Evolutionary conservation across 2,888 invertebrate species (phyloP).

Genomic region (Zygogramma bicolorata): DNA sequence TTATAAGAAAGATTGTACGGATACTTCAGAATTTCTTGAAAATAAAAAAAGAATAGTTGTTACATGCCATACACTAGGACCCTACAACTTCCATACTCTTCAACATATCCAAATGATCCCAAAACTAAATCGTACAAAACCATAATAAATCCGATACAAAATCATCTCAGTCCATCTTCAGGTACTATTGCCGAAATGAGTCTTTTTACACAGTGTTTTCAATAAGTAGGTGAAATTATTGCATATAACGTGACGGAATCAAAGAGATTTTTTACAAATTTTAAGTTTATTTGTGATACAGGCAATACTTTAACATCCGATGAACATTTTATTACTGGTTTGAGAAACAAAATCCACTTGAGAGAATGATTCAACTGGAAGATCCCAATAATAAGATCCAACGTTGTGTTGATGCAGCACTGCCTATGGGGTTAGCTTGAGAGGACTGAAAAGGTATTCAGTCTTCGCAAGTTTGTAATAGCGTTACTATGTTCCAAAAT

Average conservation of each 20-base stretch:
- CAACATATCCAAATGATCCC: too few relatives aligned
- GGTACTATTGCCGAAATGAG: conserved; percentile 6
- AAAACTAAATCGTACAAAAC: too few relatives aligned
- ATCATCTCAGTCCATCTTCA: neutral
- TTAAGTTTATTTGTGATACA: neutral
- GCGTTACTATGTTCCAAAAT: neutral
- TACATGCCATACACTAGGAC: neutral
- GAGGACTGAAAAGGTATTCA: neutral
- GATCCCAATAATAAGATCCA: neutral
- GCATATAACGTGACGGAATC: neutral
- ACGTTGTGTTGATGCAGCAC: neutral
- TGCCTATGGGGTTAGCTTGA: neutral
- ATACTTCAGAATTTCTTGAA: too few relatives aligned
- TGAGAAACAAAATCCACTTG: neutral
- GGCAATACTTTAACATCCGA: neutral
- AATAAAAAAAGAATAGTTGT: neutral
- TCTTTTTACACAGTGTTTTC: conserved; percentile 1
- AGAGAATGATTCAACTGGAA: conserved; percentile 8
- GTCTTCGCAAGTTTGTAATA: neutral
- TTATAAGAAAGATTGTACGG: too few relatives aligned
- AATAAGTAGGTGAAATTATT: conserved; percentile 7
- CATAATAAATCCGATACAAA: too few relatives aligned
- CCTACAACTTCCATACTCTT: neutral
- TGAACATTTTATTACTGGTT: neutral
- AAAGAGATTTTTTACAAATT: neutral